A percentile compares a stretch with the other conserved stretches of the same genome.
Conservation (phyloP, 37 sponge, comb jelly and placozoan species). For the Spongia lamella region DNA sequence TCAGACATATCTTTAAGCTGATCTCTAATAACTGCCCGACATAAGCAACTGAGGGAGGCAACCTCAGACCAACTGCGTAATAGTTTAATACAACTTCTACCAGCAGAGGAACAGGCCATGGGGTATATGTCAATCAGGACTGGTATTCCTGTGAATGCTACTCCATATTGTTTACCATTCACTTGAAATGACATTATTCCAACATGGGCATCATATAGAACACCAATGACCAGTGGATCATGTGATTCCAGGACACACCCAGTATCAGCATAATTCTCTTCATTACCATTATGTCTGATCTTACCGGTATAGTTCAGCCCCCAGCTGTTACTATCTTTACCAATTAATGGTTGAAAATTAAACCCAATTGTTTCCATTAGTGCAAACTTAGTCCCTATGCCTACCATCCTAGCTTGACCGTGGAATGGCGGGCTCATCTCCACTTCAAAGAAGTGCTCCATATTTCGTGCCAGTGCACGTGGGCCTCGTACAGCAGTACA, state of each 20-base stretch:
- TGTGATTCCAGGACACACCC: background rate
- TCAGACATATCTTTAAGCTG: conserved; percentile 22
- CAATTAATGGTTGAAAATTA: conserved; percentile 66
- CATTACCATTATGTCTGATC: conserved; percentile 40
- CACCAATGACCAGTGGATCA: conserved; percentile 37
- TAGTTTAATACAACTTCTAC: conserved; percentile 41
- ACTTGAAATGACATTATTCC: conserved; percentile 55
- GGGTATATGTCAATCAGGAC: conserved; percentile 53
- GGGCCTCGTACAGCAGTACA: conserved; percentile 53
- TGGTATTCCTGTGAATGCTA: conserved; percentile 40
- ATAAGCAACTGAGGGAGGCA: conserved; percentile 50
- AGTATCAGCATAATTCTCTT: conserved; percentile 4
- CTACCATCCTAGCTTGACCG: conserved; percentile 71
- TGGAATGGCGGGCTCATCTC: conserved; percentile 60
- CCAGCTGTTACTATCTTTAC: conserved; percentile 60
- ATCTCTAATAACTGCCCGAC: conserved; percentile 52
- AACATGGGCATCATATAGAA: conserved; percentile 51
- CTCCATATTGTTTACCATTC: conserved; percentile 45
- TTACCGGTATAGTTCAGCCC: conserved; percentile 68
- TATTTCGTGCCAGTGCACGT: conserved; percentile 43
- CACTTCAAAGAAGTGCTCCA: conserved; percentile 85
- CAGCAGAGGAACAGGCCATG: conserved; percentile 59
- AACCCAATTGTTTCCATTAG: conserved; percentile 30
- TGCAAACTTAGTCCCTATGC: conserved; percentile 49
- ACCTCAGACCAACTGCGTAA: conserved; percentile 49